Conservation (phyloP, 2,797 vertebrate genomes). For the Otus scops region DNA sequence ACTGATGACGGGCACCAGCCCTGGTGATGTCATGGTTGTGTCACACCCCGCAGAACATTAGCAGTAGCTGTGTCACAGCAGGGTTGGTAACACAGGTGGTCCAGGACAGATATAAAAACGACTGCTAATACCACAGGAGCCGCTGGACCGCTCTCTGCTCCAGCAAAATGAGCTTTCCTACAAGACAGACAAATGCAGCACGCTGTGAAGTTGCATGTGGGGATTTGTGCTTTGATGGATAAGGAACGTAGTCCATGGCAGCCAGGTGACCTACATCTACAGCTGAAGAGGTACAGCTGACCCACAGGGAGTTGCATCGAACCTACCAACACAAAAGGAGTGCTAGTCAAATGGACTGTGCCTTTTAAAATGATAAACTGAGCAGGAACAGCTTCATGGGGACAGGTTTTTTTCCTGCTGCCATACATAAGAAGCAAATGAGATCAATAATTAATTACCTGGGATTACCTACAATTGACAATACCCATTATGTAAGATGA, state of each 20-base stretch:
- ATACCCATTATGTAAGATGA: not conserved
- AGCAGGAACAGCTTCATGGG: not conserved
- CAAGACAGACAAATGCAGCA: not conserved
- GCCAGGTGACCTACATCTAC: not conserved
- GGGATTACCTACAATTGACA: not conserved
- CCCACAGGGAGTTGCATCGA: not conserved
- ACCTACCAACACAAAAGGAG: not conserved
- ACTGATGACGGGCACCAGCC: not conserved
- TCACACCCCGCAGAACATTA: not conserved
- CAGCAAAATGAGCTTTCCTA: not conserved
- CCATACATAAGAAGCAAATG: fast-evolving
- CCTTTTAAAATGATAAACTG: not conserved
- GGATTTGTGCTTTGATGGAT: not conserved
- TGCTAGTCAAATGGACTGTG: not conserved
- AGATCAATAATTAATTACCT: not conserved
- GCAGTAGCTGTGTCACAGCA: not conserved
- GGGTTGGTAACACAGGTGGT: not conserved
- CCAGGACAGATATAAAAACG: fast-evolving
- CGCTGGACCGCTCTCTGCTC: not conserved
- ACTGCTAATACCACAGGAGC: not conserved
- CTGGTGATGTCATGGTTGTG: no score
- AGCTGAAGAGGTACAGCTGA: not conserved
- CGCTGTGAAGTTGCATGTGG: not conserved
- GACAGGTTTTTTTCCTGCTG: not conserved
- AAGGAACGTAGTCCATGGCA: not conserved